Conservation (phyloP, 2,797 vertebrate species). For the Myripristis murdjan region DNA sequence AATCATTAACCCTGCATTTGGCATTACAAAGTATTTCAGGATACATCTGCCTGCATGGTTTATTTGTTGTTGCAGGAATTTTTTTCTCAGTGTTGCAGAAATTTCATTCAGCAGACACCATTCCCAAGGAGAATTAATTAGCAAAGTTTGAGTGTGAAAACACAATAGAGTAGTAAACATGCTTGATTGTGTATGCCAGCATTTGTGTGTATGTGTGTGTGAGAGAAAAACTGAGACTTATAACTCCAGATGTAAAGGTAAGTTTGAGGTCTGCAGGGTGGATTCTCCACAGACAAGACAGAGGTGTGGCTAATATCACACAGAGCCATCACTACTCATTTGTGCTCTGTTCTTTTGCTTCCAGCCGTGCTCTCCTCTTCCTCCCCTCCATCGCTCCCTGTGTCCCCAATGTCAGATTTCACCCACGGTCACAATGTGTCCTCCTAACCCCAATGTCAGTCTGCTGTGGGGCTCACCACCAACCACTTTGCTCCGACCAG, state of each 20-base stretch:
- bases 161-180: no score
- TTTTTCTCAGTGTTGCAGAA: neutral
- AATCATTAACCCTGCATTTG: neutral
- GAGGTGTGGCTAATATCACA: conserved; percentile 63
- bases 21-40: no score
- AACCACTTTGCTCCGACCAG: conserved; percentile 41
- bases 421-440: conserved; percentile 65
- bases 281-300: conserved; percentile 35
- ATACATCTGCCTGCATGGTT: no score
- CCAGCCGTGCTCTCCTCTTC: conserved; percentile 63
- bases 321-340: conserved; percentile 71
- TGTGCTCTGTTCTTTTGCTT: conserved; percentile 63
- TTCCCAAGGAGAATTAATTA: no score
- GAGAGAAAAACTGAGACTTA: conserved; percentile 3
- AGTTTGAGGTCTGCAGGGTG: conserved; percentile 62
- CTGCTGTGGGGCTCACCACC: conserved; percentile 43
- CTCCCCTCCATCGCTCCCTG: conserved; percentile 42
- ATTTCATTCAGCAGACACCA: neutral
- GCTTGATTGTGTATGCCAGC: neutral
- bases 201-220: conserved; percentile 35
- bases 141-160: no score
- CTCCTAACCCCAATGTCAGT: conserved; percentile 64
- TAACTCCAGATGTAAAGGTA: conserved; percentile 65
- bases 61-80: neutral
- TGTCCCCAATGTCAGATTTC: conserved; percentile 70